Percentiles rank a stretch among this genome's conserved stretches.
Evolutionary conservation across 2,113 vertebrate genomes (phyloP).

Genomic region (Scatophagus argus): DNA sequence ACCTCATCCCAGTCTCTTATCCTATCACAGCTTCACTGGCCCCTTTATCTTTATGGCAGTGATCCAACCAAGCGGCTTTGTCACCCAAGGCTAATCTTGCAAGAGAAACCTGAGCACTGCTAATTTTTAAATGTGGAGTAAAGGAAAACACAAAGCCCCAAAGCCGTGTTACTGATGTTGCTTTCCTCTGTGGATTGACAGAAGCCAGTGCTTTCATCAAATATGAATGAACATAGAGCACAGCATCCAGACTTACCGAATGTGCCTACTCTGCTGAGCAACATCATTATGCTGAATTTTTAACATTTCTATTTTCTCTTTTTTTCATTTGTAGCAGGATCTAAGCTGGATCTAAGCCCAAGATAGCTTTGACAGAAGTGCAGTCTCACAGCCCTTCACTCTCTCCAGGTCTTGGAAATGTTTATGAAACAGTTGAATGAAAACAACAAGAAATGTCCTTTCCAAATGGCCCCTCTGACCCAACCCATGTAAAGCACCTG

Average conservation of each 20-base stretch:
- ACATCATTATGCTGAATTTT: conserved; percentile 60
- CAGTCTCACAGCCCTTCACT: conserved; percentile 8
- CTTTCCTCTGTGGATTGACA: conserved; percentile 53
- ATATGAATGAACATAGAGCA: conserved; percentile 68
- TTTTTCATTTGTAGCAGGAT: conserved; percentile 30
- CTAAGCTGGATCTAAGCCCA: conserved; percentile 5
- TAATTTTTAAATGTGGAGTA: conserved; percentile 30
- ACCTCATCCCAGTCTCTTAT: conserved; percentile 5
- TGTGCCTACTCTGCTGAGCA: conserved; percentile 22
- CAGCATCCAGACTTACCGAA: conserved; percentile 36
- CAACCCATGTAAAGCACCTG: conserved; percentile 68
- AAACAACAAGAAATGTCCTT: conserved; percentile 40
- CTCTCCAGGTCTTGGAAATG: conserved; percentile 30
- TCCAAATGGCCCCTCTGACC: conserved; percentile 58
- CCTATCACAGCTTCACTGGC: conserved; percentile 22
- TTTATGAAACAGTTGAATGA: conserved; percentile 49
- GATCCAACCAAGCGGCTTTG: conserved; percentile 22
- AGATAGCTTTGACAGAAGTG: conserved; percentile 25
- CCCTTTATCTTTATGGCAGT: conserved; percentile 26
- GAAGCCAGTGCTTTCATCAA: conserved; percentile 67
- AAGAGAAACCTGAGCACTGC: conserved; percentile 15
- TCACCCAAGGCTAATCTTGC: neutral
- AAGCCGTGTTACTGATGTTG: conserved; percentile 40
- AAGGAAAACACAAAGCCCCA: conserved; percentile 40
- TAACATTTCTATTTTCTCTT: conserved; percentile 30